These are phyloP conservation scores for Tortrix viridana DNA, from an alignment of 2,888 invertebrate species.

Conservation along the genomic window DNA sequence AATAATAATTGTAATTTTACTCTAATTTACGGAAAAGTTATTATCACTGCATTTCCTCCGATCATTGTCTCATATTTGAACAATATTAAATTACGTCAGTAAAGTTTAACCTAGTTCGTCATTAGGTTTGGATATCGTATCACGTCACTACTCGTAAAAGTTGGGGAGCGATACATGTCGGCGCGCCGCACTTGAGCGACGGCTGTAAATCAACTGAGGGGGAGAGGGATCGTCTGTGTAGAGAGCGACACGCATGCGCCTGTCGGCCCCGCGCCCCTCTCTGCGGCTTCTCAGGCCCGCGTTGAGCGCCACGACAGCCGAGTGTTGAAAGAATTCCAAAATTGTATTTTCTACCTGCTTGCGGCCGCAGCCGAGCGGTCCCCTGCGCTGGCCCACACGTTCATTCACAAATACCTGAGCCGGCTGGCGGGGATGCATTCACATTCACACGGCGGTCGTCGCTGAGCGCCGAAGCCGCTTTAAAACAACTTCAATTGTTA, in stretches of 20 bases:
- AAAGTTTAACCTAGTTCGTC: slow-evolving; percentile 55
- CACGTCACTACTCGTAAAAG: slow-evolving; percentile 84
- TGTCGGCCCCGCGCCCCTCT: slow-evolving; percentile 77
- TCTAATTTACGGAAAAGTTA: slow-evolving; percentile 54
- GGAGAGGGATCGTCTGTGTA: slow-evolving; percentile 75
- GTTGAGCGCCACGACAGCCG: slow-evolving; percentile 74
- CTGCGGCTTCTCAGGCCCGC: slow-evolving; percentile 80
- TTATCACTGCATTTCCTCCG: slow-evolving; percentile 56
- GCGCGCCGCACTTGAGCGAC: slow-evolving; percentile 77
- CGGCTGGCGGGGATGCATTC: slow-evolving; percentile 58
- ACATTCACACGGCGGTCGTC: slow-evolving; percentile 57
- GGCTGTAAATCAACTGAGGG: slow-evolving; percentile 75
- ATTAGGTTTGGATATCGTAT: slow-evolving; percentile 74
- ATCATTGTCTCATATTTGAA: slow-evolving; percentile 46
- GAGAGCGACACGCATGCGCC: slow-evolving; percentile 79
- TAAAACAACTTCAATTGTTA: slow-evolving; percentile 70
- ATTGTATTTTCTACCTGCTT: slow-evolving; percentile 82
- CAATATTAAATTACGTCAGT: slow-evolving; percentile 47
- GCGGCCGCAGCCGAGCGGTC: slow-evolving; percentile 68
- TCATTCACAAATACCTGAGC: slow-evolving; percentile 83
- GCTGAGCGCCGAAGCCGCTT: slow-evolving; percentile 60
- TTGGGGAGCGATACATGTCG: slow-evolving; percentile 86
- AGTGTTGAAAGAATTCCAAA: slow-evolving; percentile 81
- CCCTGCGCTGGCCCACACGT: slow-evolving; percentile 76
- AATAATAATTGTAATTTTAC: slow-evolving; percentile 50